These are phyloP conservation scores for Liposcelis brunnea DNA, from an alignment of 2,888 invertebrate genomes.

Conservation along the genomic window DNA sequence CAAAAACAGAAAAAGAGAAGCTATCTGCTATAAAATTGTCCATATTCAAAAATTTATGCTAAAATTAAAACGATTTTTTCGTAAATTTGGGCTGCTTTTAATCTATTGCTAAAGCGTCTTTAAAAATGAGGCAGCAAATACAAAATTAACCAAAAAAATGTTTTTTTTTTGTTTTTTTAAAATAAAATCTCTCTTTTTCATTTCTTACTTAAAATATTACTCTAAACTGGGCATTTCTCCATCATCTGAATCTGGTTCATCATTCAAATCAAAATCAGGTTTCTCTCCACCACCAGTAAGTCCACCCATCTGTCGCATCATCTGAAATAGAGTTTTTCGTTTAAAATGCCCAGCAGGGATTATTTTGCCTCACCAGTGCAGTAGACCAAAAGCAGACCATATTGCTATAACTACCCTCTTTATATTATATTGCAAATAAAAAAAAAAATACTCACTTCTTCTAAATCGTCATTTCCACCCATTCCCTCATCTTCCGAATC, in stretches of 20 bases:
- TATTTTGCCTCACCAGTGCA: neutral
- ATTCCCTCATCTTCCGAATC: slow-evolving; percentile 65
- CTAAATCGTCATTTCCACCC: slow-evolving; percentile 33
- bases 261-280: slow-evolving; percentile 58
- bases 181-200: too few species aligned
- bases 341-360: neutral
- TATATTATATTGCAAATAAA: slow-evolving; percentile 5
- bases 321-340: slow-evolving; percentile 25
- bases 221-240: slow-evolving; percentile 61
- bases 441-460: slow-evolving; percentile 18
- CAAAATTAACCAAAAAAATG: too few species aligned
- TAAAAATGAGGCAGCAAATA: too few species aligned
- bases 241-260: slow-evolving; percentile 61
- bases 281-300: slow-evolving; percentile 31
- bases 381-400: neutral
- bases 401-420: neutral
- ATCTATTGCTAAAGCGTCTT: too few species aligned
- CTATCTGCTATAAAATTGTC: too few species aligned
- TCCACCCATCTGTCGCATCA: slow-evolving; percentile 58
- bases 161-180: too few species aligned
- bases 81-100: too few species aligned
- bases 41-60: too few species aligned
- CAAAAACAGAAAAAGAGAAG: too few species aligned
- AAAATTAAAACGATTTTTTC: too few species aligned
- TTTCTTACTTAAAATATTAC: too few species aligned